These are phyloP conservation scores for Bombylius major DNA, from an alignment of 2,888 invertebrate species.

Conservation along the genomic window DNA sequence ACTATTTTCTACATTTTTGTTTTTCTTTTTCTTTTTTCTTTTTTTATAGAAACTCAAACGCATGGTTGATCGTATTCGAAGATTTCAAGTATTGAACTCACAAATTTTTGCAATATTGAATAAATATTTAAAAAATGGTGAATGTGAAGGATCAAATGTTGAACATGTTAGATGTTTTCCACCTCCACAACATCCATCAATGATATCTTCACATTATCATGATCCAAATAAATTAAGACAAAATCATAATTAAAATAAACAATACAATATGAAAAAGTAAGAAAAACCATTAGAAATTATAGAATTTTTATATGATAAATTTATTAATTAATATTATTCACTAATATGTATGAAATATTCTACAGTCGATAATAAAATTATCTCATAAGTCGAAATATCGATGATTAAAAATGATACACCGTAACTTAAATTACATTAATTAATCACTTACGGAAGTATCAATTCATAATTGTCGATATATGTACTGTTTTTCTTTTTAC, in stretches of 20 bases:
- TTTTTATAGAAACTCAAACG: slow-evolving; percentile 70
- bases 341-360: too few species aligned
- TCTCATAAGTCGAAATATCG: too few species aligned
- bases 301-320: neutral
- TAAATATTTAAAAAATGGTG: slow-evolving; percentile 81
- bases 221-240: slow-evolving; percentile 46
- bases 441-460: too few species aligned
- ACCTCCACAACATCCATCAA: slow-evolving; percentile 73
- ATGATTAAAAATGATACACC: too few species aligned
- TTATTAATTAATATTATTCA: slow-evolving; percentile 11
- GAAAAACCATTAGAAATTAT: too few species aligned
- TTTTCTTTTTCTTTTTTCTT: slow-evolving; percentile 5
- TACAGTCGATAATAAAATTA: too few species aligned
- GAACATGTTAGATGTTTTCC: slow-evolving; percentile 96
- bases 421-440: too few species aligned
- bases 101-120: slow-evolving; percentile 94
- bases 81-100: slow-evolving; percentile 96
- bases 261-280: too few species aligned
- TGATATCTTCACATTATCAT: slow-evolving; percentile 43
- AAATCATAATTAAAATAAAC: slow-evolving; percentile 22
- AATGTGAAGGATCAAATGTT: slow-evolving; percentile 71
- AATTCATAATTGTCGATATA: too few species aligned
- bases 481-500: too few species aligned
- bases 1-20: neutral
- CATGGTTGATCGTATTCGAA: slow-evolving; percentile 94